Percentiles rank a stretch among this genome's conserved stretches.
Conservation (phyloP, 1,140 invertebrate genomes). For the Drosophila kohkoa region DNA sequence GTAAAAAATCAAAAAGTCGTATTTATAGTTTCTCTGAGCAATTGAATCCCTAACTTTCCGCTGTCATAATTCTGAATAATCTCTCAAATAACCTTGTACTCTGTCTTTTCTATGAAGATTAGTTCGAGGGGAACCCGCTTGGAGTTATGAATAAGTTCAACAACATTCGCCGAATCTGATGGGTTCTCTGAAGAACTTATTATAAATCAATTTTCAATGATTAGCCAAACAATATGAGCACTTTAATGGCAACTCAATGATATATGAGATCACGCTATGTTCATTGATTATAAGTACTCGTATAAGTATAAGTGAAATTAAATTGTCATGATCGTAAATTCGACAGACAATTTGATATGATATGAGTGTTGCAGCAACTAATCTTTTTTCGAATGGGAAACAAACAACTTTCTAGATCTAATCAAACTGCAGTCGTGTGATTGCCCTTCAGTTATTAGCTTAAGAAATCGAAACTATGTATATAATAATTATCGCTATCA, state of each 20-base stretch:
- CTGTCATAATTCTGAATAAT: neutral
- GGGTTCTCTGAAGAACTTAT: neutral
- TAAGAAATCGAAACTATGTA: neutral
- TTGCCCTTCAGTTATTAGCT: constrained; percentile 1
- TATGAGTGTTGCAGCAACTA: neutral
- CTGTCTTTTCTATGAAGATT: neutral
- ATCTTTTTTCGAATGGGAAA: constrained; percentile 6
- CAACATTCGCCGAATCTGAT: neutral
- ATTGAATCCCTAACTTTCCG: neutral
- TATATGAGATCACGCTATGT: constrained; percentile 2
- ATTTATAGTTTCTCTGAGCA: neutral
- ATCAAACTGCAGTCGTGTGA: neutral
- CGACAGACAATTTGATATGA: constrained; percentile 1
- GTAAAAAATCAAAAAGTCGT: too few relatives aligned
- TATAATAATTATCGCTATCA: neutral
- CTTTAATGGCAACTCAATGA: neutral
- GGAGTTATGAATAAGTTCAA: neutral
- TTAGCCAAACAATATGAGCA: neutral
- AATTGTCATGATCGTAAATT: constrained; percentile 20
- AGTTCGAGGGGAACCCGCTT: neutral
- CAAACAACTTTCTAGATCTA: constrained; percentile 18
- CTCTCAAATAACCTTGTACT: neutral
- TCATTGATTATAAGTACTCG: constrained; percentile 10
- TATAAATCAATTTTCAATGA: neutral
- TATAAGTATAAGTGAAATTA: constrained; percentile 4